A percentile compares a stretch with the other conserved stretches of the same genome.
Conservation (phyloP, 30 jellyfish, hydroid and myxozoan genomes). For the Aurelia coerulea region DNA sequence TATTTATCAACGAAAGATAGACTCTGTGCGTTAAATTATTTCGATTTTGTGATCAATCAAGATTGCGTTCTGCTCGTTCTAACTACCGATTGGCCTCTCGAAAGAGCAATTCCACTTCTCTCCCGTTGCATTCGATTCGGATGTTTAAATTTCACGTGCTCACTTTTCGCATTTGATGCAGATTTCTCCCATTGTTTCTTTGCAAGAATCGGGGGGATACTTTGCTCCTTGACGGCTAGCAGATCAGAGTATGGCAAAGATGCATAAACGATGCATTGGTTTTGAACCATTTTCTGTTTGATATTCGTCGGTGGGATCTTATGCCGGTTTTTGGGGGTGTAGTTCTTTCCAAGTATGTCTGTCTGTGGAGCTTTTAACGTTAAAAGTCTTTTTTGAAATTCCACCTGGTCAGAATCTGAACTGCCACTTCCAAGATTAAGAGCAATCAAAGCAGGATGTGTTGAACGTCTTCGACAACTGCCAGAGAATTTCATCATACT, state of each 20-base stretch:
- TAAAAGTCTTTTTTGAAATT: constrained; percentile 22
- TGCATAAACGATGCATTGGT: constrained; percentile 92
- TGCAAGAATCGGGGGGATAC: constrained; percentile 70
- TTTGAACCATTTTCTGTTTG: constrained; percentile 78
- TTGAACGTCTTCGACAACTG: constrained; percentile 60
- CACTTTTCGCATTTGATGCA: constrained; percentile 5
- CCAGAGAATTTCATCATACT: constrained; percentile 57
- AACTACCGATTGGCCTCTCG: constrained; percentile 47
- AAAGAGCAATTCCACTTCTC: constrained; percentile 6
- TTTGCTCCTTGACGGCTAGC: constrained; percentile 56
- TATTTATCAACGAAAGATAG: too few species aligned
- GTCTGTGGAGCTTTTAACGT: constrained; percentile 32
- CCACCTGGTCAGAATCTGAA: constrained; percentile 14
- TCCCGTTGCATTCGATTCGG: constrained; percentile 28
- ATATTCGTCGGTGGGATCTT: constrained; percentile 72
- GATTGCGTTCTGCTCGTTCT: neutral
- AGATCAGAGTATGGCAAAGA: constrained; percentile 82
- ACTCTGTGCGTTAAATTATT: too few species aligned
- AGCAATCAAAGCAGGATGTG: constrained; percentile 20
- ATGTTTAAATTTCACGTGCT: neutral
- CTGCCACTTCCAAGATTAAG: constrained; percentile 26
- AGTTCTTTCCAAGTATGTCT: constrained; percentile 87
- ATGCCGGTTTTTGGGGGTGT: constrained; percentile 86
- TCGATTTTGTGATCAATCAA: too few species aligned
- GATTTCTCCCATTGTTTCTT: constrained; percentile 48